Evolutionary conservation across 2,797 vertebrate species (phyloP), one percentile per base, ranked within the genome.

Genomic region (Phoxinus dragarum): DNA sequence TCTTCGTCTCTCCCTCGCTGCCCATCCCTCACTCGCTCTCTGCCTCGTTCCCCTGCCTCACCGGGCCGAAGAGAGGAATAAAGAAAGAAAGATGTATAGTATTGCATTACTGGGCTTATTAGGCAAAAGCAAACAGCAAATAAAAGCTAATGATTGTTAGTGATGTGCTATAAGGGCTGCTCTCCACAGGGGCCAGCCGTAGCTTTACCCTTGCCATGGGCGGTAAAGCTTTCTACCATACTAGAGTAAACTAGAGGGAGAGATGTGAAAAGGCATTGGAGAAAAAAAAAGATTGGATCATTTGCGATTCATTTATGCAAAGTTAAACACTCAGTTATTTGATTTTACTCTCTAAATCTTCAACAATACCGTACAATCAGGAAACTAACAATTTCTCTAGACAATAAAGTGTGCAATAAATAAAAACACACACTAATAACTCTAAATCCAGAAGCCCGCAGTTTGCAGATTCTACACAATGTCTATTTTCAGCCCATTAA

Each of bases 61-160:
- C 76, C 38, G 52, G 78, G n/a, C 74, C 67, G 23, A 38, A 44
- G 67, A 68, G 82, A 78, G 80, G 79, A 71, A 89, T 71, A 86
- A 72, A 87, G 82, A 79, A 80, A 66, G 77, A 71, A 66, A 80
- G 72, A 80, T 88, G 81, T 84, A 76, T 78, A 81, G 86, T 81
- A 66, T 78, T 9, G 74, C 78, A 86, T 84, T 87, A 87, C 75
- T 83, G 61, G 80, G 79, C 78, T 86, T 90, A 89, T 90, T 90
- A 89, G 79, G 82, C 34, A 67, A 86, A 84, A 86, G 83, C 78
- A 88, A 90, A 87, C 80, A 90, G 88, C 87, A 89, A 88, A 87
- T 88, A 87, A 87, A 90, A 86, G 88, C 88, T 84, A 80, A 90
- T 88, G 79, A 90, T 86, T 86, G 86, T 90, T 73, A 80, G 84